These are phyloP conservation scores for Aphodius sticticus DNA, from an alignment of 2,888 invertebrate species.

Conservation along the genomic window DNA sequence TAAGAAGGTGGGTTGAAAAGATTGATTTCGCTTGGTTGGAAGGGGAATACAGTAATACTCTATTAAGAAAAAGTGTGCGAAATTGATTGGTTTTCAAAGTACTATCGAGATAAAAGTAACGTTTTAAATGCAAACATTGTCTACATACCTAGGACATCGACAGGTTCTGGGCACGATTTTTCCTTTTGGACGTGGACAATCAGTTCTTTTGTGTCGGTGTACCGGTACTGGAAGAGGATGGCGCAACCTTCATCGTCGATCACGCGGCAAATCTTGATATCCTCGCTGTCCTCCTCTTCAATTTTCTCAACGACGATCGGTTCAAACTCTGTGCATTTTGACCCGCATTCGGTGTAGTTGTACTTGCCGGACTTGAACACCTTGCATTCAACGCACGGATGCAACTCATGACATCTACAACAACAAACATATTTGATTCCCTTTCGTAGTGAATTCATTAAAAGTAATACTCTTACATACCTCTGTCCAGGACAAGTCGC, in stretches of 20 bases:
- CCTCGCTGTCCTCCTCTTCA: slow-evolving; percentile 47
- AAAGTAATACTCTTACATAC: slow-evolving; percentile 38
- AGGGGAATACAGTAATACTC: too few relatives aligned
- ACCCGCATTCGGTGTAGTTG: slow-evolving; percentile 48
- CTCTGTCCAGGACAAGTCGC: slow-evolving; percentile 71
- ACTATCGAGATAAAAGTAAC: too few relatives aligned
- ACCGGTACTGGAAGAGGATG: slow-evolving; percentile 60
- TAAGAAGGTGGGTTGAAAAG: too few relatives aligned
- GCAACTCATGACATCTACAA: slow-evolving; percentile 69
- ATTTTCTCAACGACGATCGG: slow-evolving; percentile 55
- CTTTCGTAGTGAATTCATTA: too few relatives aligned
- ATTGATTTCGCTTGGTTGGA: too few relatives aligned
- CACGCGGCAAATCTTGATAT: slow-evolving; percentile 58
- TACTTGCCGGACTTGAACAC: slow-evolving; percentile 60
- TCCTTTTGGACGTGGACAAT: slow-evolving; percentile 60
- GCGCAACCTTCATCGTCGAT: slow-evolving; percentile 60
- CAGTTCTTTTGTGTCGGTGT: slow-evolving; percentile 53
- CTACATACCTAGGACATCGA: slow-evolving; percentile 59
- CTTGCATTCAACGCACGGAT: slow-evolving; percentile 75
- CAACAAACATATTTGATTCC: slow-evolving; percentile 29
- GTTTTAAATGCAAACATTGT: too few relatives aligned
- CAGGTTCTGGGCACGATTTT: slow-evolving; percentile 57
- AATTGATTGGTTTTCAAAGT: too few relatives aligned
- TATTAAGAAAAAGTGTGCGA: too few relatives aligned
- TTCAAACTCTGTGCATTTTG: slow-evolving; percentile 51